These are phyloP conservation scores for Hafferia zeledoni DNA, from an alignment of 2,797 vertebrate species.

Conservation along the genomic window DNA sequence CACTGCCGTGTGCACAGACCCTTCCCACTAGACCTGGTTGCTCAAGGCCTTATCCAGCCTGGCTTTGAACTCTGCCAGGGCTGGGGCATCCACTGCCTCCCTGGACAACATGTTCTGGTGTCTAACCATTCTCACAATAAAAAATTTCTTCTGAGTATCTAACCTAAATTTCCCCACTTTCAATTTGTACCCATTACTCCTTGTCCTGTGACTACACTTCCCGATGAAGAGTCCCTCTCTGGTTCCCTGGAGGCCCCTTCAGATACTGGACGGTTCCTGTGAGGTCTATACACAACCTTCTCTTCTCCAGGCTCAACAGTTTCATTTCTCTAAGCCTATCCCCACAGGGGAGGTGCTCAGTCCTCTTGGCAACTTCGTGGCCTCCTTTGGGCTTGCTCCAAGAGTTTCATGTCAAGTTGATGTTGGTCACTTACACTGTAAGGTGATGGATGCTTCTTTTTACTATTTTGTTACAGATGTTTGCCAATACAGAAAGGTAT, in stretches of 20 bases:
- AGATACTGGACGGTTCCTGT: neutral
- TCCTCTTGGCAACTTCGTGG: neutral
- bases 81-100: neutral
- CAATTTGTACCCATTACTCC: neutral
- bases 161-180: neutral
- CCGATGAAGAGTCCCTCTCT: neutral
- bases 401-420: neutral
- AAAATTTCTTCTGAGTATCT: neutral
- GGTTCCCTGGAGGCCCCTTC: neutral
- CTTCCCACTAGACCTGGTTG: neutral
- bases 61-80: neutral
- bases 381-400: neutral
- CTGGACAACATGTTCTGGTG: neutral
- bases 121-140: neutral
- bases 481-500: constrained; percentile 95
- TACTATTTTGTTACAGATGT: constrained; percentile 79
- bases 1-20: neutral
- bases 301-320: neutral
- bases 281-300: neutral
- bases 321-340: neutral
- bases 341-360: neutral
- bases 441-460: neutral
- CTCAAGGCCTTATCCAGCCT: neutral
- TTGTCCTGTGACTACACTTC: neutral
- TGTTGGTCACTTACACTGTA: neutral